A percentile compares a stretch with the other conserved stretches of the same genome.
Evolutionary conservation across 2,113 vertebrate genomes (phyloP).

Genomic region (Ptilonorhynchus violaceus): DNA sequence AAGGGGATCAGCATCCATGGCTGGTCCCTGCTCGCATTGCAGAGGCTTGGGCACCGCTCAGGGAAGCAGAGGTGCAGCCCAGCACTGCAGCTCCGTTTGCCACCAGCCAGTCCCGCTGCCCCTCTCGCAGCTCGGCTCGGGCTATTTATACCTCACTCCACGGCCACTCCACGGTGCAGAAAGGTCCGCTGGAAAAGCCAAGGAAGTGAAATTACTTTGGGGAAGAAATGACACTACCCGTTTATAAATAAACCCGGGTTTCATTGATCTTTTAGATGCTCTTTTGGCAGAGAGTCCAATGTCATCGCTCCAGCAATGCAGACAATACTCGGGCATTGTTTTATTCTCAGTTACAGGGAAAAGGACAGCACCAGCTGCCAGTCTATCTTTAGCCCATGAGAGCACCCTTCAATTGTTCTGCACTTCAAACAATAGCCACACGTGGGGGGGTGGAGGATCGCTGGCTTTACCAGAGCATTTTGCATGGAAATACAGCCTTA

Average conservation of each 20-base stretch:
- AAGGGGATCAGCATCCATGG: background rate
- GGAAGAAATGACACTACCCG: conserved; percentile 49
- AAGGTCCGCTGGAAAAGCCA: conserved; percentile 36
- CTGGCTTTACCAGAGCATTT: conserved; percentile 30
- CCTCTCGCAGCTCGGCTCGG: background rate
- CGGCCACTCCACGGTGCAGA: background rate
- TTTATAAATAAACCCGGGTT: conserved; percentile 61
- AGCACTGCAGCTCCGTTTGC: rapidly evolving
- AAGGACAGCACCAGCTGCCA: conserved; percentile 78
- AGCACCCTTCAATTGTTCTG: conserved; percentile 79
- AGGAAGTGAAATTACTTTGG: conserved; percentile 57
- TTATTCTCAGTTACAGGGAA: conserved; percentile 72
- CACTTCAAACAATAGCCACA: conserved; percentile 77
- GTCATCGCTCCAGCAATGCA: conserved; percentile 61
- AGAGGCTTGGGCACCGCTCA: background rate
- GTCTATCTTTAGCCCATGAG: conserved; percentile 76
- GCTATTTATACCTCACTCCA: background rate
- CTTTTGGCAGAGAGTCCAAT: conserved; percentile 54
- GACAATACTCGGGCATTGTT: conserved; percentile 76
- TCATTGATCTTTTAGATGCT: conserved; percentile 60
- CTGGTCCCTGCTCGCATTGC: background rate
- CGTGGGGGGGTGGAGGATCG: background rate
- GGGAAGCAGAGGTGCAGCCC: background rate
- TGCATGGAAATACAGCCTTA: background rate
- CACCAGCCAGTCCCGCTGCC: background rate